Base-by-base conservation (phyloP, 2,113 vertebrate species). In the Vulpes ferrilata region DNA sequence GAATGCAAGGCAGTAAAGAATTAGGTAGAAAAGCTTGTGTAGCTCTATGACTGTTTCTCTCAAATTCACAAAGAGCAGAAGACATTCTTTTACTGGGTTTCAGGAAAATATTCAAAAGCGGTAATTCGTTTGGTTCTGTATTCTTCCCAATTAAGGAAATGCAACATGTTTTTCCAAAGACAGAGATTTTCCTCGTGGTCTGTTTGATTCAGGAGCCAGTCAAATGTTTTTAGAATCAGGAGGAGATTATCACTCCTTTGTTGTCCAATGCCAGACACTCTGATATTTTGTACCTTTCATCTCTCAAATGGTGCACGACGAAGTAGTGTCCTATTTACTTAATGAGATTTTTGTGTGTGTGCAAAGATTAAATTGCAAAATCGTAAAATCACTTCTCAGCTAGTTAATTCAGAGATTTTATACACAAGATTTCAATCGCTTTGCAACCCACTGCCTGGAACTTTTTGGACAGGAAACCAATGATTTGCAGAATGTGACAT, bases 101-200 rank as follows among this genome's bases (percentile, higher is more conserved):
- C 59, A 17, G 35, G 51, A 71, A 83, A 22, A 69, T 19, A 38
- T 5, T 55, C 16, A 27, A 43, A 82, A 27, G 8, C 27, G 5
- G 59, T 51, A 19, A 1, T 9, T 22, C 43, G 32, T 60, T 60
- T 25, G 8, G 0, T 10, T 43, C n/a, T 1, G 0, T 38, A 1
- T 35, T 32, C 51, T 8, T 60, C 6, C 3, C 53, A 23, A 35
- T 59, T 35, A n/a, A 64, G 15, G 16, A 43, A 59, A 5, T 35
- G 19, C 3, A 20, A 9, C 57, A 11, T 48, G 6, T 1, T 25
- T 80, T 86, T 59, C 35, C 19, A 79, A 59, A 86, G 15, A 16
- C 19, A 11, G 51, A 53, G 11, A 32, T 80, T 73, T 53, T 17
- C n/a, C 35, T 74, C 0, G 1, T 3, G 43, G 20, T 13, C 43